Conservation (phyloP, 1,140 invertebrate species). For the Drosophila bocki region DNA sequence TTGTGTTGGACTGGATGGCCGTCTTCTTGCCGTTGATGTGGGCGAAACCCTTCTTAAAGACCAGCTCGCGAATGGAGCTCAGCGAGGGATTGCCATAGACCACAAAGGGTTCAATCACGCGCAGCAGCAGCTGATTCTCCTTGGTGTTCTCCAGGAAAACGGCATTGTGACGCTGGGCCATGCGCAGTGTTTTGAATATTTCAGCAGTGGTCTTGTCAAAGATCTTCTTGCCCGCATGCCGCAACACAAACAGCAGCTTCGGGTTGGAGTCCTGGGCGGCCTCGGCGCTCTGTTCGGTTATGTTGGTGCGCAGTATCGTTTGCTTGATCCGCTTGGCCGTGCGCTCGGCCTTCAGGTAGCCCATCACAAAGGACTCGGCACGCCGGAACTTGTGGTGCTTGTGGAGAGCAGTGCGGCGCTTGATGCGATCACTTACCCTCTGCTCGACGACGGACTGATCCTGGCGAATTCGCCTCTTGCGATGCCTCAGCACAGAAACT, state of each 20-base stretch:
- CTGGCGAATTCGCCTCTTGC: conserved; percentile 76
- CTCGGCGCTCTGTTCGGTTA: conserved; percentile 61
- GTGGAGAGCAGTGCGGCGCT: conserved; percentile 43
- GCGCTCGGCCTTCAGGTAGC: conserved; percentile 77
- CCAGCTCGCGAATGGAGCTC: conserved; percentile 73
- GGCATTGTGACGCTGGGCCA: conserved; percentile 68
- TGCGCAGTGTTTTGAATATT: conserved; percentile 65
- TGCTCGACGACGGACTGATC: conserved; percentile 76
- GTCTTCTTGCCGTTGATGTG: conserved; percentile 74
- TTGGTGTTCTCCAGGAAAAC: conserved; percentile 79
- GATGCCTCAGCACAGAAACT: conserved; percentile 78
- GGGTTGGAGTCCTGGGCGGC: conserved; percentile 63
- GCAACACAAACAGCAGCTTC: conserved; percentile 75
- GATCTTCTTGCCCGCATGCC: conserved; percentile 81
- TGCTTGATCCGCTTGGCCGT: conserved; percentile 78
- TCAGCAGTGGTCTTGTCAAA: conserved; percentile 77
- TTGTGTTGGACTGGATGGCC: conserved; percentile 79
- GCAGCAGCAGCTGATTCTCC: conserved; percentile 77
- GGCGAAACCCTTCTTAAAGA: conserved; percentile 84
- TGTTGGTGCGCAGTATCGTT: conserved; percentile 66
- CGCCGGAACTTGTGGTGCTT: conserved; percentile 77
- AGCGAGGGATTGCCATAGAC: conserved; percentile 77
- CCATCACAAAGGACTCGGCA: conserved; percentile 82
- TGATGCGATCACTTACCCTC: conserved; percentile 62
- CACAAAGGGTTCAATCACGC: conserved; percentile 83